Evolutionary conservation across 1,140 invertebrate species (phyloP).

Genomic region (Paraescarpia echinospica): DNA sequence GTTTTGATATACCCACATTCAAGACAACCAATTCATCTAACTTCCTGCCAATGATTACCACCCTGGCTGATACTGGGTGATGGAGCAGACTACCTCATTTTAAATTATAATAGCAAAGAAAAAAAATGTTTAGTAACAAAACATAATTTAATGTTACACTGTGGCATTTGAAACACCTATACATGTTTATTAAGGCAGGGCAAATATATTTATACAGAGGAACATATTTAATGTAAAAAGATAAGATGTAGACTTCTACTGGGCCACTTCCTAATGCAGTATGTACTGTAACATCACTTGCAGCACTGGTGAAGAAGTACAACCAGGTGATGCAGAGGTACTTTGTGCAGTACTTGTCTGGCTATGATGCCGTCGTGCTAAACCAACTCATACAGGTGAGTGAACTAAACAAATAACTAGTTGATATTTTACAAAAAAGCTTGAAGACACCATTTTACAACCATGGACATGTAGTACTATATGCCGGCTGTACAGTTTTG

Average conservation of each 20-base stretch:
- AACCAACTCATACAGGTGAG: conserved; percentile 83
- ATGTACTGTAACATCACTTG: conserved; percentile 27
- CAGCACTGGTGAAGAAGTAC: conserved; percentile 87
- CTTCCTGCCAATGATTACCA: too few species aligned
- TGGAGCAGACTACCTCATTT: too few species aligned
- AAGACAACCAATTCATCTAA: too few species aligned
- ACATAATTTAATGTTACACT: too few species aligned
- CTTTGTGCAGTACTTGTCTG: conserved; percentile 94
- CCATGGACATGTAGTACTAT: neutral
- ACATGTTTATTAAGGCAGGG: neutral
- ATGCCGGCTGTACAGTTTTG: too few species aligned
- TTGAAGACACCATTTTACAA: neutral
- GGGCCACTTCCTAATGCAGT: too few species aligned
- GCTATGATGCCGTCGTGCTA: conserved; percentile 90
- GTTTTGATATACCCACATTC: too few species aligned
- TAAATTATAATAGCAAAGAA: too few species aligned
- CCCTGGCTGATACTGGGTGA: too few species aligned
- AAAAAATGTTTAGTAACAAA: too few species aligned
- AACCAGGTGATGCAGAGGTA: conserved; percentile 97
- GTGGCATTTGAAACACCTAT: neutral
- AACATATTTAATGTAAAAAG: neutral
- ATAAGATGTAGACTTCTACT: too few species aligned
- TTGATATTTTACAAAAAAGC: too few species aligned
- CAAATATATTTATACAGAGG: neutral
- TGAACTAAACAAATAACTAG: neutral